These are phyloP conservation scores for Antennarius maculatus DNA, from an alignment of 2,797 vertebrate species.

Conservation along the genomic window DNA sequence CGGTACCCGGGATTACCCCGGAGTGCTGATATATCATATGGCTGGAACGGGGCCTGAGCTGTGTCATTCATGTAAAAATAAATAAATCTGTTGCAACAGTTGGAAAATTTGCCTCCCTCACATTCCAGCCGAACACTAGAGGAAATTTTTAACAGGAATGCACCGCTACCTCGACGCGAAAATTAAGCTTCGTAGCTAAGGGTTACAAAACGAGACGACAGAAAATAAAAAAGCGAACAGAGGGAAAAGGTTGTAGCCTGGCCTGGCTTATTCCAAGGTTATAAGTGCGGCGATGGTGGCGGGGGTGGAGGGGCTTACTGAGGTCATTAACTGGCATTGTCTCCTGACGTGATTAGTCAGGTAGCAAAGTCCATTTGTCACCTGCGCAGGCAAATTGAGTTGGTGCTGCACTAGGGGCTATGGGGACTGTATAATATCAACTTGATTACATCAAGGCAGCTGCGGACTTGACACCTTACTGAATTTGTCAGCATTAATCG, in stretches of 20 bases:
- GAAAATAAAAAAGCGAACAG: slow-evolving; percentile 6
- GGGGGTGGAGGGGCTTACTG: slow-evolving; percentile 75
- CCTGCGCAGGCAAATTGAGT: slow-evolving; percentile 99
- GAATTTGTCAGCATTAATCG: slow-evolving; percentile 99
- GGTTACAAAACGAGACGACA: slow-evolving; percentile 1
- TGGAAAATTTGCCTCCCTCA: slow-evolving; percentile 29
- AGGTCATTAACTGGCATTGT: slow-evolving; percentile 99
- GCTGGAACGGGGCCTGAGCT: slow-evolving; percentile 39
- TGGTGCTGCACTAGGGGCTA: slow-evolving; percentile 99
- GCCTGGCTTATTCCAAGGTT: slow-evolving; percentile 63
- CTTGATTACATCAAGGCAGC: slow-evolving; percentile 99
- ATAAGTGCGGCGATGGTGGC: slow-evolving; percentile 47
- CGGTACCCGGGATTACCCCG: slow-evolving; percentile 37
- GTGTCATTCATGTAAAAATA: slow-evolving; percentile 50
- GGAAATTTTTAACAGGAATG: slow-evolving; percentile 31
- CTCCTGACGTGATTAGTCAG: slow-evolving; percentile 99
- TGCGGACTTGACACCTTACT: slow-evolving; percentile 99
- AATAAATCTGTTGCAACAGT: slow-evolving; percentile 46
- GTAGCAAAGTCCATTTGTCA: slow-evolving; percentile 99
- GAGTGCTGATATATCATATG: slow-evolving; percentile 47
- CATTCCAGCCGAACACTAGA: slow-evolving; percentile 29
- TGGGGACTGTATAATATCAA: slow-evolving; percentile 99
- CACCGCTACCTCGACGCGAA: not conserved
- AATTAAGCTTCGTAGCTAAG: not conserved
- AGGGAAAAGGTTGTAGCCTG: slow-evolving; percentile 24